Conservation (phyloP, 35 echinoderm and acorn worm species). For the Nesometra sesokonis region DNA sequence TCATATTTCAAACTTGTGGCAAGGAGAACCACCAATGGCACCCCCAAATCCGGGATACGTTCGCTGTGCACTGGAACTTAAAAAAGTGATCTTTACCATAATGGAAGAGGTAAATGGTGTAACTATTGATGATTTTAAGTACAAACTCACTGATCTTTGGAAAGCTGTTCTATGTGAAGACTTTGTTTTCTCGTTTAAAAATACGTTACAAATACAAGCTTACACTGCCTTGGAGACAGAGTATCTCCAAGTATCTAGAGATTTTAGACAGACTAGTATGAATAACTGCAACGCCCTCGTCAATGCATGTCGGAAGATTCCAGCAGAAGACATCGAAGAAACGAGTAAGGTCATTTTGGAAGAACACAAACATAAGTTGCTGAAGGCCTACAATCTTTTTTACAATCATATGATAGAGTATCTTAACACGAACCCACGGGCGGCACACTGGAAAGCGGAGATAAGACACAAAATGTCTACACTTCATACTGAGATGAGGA, state of each 20-base stretch:
- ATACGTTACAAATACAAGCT: background rate
- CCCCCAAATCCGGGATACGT: conserved; percentile 25
- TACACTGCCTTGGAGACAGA: background rate
- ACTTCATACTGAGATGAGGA: background rate
- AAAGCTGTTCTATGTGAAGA: background rate
- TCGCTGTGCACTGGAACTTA: background rate
- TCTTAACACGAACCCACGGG: background rate
- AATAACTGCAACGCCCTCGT: background rate
- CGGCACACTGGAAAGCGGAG: background rate
- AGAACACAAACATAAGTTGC: background rate
- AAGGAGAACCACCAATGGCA: too few species aligned
- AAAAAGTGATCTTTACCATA: background rate
- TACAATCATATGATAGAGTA: background rate
- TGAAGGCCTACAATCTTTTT: background rate
- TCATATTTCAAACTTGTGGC: conserved; percentile 24
- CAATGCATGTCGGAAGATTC: background rate
- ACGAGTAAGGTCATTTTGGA: background rate
- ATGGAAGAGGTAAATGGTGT: background rate
- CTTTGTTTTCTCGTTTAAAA: conserved; percentile 28
- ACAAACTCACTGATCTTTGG: conserved; percentile 8
- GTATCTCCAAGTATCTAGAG: background rate
- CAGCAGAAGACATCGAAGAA: background rate
- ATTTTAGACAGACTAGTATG: background rate
- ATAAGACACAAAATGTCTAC: background rate
- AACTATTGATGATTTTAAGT: background rate